Evolutionary conservation across 2,113 vertebrate genomes (phyloP).

Genomic region (Syngnathus typhle): DNA sequence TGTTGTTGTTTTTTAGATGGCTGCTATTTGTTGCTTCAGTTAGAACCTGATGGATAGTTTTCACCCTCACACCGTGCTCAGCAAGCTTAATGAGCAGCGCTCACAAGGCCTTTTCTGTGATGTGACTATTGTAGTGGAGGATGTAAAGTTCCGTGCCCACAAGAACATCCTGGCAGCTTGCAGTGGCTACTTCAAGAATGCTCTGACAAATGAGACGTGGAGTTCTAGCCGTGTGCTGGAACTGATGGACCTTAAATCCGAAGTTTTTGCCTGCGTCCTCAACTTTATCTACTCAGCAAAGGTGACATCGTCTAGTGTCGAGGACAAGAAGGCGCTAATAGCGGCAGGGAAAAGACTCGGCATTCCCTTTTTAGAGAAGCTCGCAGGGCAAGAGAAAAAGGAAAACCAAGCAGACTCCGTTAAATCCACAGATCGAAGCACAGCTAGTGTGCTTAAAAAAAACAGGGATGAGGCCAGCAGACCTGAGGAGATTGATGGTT

Average conservation of each 20-base stretch:
- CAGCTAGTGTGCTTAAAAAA: conserved; percentile 34
- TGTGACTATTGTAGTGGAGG: conserved; percentile 95
- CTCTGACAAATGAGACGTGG: conserved; percentile 80
- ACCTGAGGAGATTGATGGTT: conserved; percentile 76
- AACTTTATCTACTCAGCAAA: conserved; percentile 97
- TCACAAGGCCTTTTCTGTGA: conserved; percentile 91
- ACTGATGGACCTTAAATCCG: conserved; percentile 90
- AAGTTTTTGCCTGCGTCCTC: conserved; percentile 92
- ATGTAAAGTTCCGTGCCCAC: conserved; percentile 96
- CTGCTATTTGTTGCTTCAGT: conserved; percentile 79
- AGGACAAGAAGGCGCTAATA: conserved; percentile 78
- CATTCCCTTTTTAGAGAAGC: conserved; percentile 92
- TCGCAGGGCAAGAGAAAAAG: conserved; percentile 57
- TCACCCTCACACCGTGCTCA: conserved; percentile 85
- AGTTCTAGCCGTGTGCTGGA: conserved; percentile 88
- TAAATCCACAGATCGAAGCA: conserved; percentile 34
- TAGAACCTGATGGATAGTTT: conserved; percentile 85
- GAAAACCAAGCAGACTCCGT: conserved; percentile 28
- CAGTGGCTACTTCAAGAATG: conserved; percentile 91
- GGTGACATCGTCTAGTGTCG: conserved; percentile 75
- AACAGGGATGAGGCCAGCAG: conserved; percentile 68
- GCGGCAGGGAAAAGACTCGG: conserved; percentile 91
- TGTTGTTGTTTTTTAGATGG: conserved; percentile 76
- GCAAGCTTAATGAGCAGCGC: conserved; percentile 90
- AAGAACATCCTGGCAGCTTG: conserved; percentile 94